Conservation (phyloP, 2,888 invertebrate genomes). For the Theretra japonica region DNA sequence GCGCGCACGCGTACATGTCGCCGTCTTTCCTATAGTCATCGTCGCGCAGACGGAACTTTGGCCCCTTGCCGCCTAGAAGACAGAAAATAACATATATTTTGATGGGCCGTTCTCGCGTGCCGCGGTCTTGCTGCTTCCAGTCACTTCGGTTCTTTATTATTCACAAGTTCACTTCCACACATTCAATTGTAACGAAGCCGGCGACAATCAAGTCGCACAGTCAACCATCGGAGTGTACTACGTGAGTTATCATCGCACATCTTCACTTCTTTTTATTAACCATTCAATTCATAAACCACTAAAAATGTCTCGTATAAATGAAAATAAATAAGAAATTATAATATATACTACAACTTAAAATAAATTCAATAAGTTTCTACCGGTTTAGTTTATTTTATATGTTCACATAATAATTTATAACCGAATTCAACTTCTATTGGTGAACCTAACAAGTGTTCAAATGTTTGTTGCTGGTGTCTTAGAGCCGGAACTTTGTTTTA, state of each 20-base stretch:
- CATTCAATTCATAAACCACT: too few relatives aligned
- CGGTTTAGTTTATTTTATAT: too few relatives aligned
- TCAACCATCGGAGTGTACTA: too few relatives aligned
- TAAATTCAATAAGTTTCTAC: too few relatives aligned
- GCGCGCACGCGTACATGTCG: constrained; percentile 51
- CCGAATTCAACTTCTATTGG: too few relatives aligned
- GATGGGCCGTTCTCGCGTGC: constrained; percentile 27
- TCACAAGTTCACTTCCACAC: constrained; percentile 1
- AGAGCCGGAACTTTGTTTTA: too few relatives aligned
- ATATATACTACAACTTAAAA: too few relatives aligned
- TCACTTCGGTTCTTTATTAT: not conserved
- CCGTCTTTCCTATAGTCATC: constrained; percentile 59
- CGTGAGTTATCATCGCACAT: not conserved
- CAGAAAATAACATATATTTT: constrained; percentile 53
- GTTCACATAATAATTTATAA: too few relatives aligned
- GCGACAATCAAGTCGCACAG: not conserved
- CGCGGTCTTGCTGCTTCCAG: constrained; percentile 5
- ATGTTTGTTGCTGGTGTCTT: too few relatives aligned
- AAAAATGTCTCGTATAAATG: too few relatives aligned
- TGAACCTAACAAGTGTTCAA: too few relatives aligned
- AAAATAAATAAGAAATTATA: too few relatives aligned
- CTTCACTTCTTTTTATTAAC: not conserved
- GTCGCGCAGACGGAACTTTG: constrained; percentile 57
- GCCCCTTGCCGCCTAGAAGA: constrained; percentile 54
- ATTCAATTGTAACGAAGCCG: not conserved